Base-by-base conservation (phyloP, 1,140 invertebrate species). In the Berghia stephanieae region DNA sequence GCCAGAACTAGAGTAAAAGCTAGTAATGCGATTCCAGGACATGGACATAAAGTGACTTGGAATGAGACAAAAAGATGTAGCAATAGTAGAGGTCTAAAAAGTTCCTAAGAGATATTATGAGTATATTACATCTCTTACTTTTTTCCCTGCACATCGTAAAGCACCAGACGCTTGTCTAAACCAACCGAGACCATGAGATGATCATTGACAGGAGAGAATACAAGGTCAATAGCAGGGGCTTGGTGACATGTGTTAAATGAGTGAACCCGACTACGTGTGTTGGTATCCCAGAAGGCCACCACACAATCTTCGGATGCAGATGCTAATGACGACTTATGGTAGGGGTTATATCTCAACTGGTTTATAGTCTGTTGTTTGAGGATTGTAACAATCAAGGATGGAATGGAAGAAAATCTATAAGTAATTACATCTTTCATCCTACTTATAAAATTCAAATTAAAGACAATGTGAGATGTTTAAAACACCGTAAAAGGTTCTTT, bases 171-270 rank as follows among this genome's bases (percentile, higher is more conserved):
- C 75, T 90, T 90, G 79, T 90, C 90, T 44, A 90, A 86, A 3
- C 90, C 90, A 5, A 88, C 89, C 76, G 85, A 88, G 67, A 87
- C 83, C 69, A 90, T 84, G 2, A 90, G 80, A 69, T 87, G 84
- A 57, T 88, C 85, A 78, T 90, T 90, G 71, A 90, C 81, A 16
- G 89, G 89, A 42, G 89, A 90, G 78, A 90, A 90, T 6, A 85
- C 85, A 0, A 90, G 80, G 24, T 84, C 85, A 8, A 83, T 86
- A 8, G 86, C 87, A 5, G 89, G 87, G 6, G 88, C 87, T n/a
- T 78, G 55, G 80, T 90, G 89, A 8, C 79, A 78, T 21, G 81
- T 73, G 18, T 49, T 78, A 60, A 89, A 90, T 38, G 81, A 78
- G 73, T 89, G 87, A 1, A 87, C 46, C 10, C 87, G 78, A 46